phyloP scores from a whole-genome alignment of 2,888 invertebrate genomes.

The Gerris lacustris region DNA sequence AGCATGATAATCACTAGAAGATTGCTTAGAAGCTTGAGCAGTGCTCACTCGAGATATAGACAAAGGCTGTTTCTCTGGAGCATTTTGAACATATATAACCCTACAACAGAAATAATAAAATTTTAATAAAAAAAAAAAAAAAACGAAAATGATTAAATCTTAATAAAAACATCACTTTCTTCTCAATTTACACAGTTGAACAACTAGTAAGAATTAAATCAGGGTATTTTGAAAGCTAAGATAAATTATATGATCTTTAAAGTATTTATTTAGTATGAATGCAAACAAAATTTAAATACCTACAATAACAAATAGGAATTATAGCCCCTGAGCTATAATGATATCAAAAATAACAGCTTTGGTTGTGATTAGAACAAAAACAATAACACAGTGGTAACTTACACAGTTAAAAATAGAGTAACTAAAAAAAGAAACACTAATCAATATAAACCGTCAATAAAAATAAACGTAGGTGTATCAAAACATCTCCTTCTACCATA shows the following conservation, averaged over 20 bases:
- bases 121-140: conserved; percentile 13
- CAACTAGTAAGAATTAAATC: neutral
- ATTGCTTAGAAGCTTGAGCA: conserved; percentile 11
- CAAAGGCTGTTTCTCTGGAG: conserved; percentile 54
- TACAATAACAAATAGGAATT: too few species aligned
- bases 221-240: neutral
- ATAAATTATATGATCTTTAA: neutral
- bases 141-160: conserved; percentile 6
- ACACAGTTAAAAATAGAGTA: too few species aligned
- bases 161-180: neutral
- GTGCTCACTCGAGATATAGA: conserved; percentile 7
- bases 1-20: neutral
- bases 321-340: too few species aligned
- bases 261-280: too few species aligned
- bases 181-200: neutral
- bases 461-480: too few species aligned
- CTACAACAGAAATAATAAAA: conserved; percentile 40
- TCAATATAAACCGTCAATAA: too few species aligned
- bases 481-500: too few species aligned
- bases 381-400: too few species aligned
- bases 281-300: too few species aligned
- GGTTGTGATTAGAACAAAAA: too few species aligned
- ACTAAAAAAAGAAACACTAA: too few species aligned
- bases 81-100: conserved; percentile 85
- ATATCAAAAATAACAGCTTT: too few species aligned